A percentile compares a stretch with the other conserved stretches of the same genome.
Conservation (phyloP, 1,140 invertebrate species). For the Drosophila rhopaloa region DNA sequence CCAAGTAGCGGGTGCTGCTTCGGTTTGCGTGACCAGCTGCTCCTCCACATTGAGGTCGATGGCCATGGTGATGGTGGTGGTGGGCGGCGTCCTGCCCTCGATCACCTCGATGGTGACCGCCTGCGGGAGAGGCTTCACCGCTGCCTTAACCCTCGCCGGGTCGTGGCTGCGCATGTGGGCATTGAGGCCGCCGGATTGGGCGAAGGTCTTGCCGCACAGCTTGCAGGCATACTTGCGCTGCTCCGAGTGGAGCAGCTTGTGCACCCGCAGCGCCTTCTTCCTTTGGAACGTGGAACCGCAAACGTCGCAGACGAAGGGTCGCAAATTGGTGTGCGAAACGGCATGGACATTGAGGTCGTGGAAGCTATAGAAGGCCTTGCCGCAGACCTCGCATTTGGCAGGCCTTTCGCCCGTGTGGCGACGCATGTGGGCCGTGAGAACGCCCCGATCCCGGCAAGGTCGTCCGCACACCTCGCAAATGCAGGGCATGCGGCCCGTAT, state of each 20-base stretch:
- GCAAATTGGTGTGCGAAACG: slow-evolving; percentile 85
- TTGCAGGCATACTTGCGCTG: slow-evolving; percentile 86
- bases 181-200: slow-evolving; percentile 86
- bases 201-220: slow-evolving; percentile 86
- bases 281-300: slow-evolving; percentile 84
- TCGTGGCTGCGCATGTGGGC: slow-evolving; percentile 86
- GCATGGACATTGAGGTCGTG: slow-evolving; percentile 83
- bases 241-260: slow-evolving; percentile 84
- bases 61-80: slow-evolving; percentile 40
- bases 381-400: slow-evolving; percentile 87
- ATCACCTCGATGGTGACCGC: slow-evolving; percentile 27
- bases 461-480: slow-evolving; percentile 77
- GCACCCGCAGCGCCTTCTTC: slow-evolving; percentile 77
- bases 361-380: slow-evolving; percentile 73
- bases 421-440: slow-evolving; percentile 89
- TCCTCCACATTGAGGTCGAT: slow-evolving; percentile 32
- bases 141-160: slow-evolving; percentile 16
- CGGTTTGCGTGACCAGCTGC: background rate
- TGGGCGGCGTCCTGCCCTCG: slow-evolving; percentile 8
- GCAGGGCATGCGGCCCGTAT: slow-evolving; percentile 73
- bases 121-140: slow-evolving; percentile 6
- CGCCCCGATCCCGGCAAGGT: slow-evolving; percentile 71
- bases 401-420: slow-evolving; percentile 91
- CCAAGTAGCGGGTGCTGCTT: background rate
- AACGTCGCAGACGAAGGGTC: slow-evolving; percentile 85